Evolutionary conservation across 2,797 vertebrate species (phyloP).

Genomic region (Erpetoichthys calabaricus): DNA sequence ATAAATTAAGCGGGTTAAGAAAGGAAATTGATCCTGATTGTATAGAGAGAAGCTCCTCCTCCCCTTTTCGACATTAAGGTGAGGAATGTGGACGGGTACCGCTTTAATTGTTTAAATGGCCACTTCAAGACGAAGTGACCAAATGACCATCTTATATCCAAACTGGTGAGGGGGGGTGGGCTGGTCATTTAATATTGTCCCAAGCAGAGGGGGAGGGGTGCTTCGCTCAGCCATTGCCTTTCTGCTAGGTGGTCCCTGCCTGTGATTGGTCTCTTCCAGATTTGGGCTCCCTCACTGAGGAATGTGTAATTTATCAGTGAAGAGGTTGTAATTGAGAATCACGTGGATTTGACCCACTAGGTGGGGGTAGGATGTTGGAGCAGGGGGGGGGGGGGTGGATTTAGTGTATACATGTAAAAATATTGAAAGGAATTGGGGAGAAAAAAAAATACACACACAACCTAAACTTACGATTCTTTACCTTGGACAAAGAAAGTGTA

Average conservation of each 20-base stretch:
- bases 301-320: constrained; percentile 47
- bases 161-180: constrained; percentile 14
- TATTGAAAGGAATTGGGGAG: constrained; percentile 19
- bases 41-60: background rate
- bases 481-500: constrained; percentile 3
- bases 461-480: too few species aligned
- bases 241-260: constrained; percentile 36
- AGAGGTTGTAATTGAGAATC: constrained; percentile 42
- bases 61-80: background rate
- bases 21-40: background rate
- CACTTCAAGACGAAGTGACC: constrained; percentile 15
- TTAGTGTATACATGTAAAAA: constrained; percentile 16
- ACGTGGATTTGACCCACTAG: constrained; percentile 50
- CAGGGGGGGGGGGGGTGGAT: constrained; percentile 13
- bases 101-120: constrained; percentile 8
- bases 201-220: constrained; percentile 22
- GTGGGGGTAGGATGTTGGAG: constrained; percentile 24
- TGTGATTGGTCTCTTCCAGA: constrained; percentile 42
- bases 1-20: background rate
- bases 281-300: constrained; percentile 36
- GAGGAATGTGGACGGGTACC: constrained; percentile 8
- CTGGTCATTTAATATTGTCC: constrained; percentile 13
- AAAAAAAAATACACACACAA: background rate
- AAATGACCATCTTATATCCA: constrained; percentile 17
- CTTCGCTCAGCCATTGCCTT: constrained; percentile 30